Percentiles rank a stretch among this genome's conserved stretches.
phyloP scores from a whole-genome alignment of 2,113 vertebrate genomes.

The Rhea pennata region DNA sequence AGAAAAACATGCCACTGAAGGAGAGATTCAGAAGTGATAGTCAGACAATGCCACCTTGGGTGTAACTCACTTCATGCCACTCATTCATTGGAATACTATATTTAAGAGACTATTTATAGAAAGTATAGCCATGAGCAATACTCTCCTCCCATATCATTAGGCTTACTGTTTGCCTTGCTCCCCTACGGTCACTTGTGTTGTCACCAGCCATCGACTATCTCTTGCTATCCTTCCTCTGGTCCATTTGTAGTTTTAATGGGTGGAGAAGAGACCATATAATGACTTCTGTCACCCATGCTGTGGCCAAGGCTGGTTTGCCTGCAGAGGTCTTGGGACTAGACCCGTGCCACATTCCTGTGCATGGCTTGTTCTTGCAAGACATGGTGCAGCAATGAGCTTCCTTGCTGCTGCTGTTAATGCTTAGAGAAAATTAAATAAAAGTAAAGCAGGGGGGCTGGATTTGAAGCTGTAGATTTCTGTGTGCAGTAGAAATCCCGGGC shows the following conservation, averaged over 20 bases:
- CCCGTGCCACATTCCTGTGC: rapidly evolving
- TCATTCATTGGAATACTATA: neutral
- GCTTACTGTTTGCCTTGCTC: neutral
- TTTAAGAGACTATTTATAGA: neutral
- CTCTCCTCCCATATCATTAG: neutral
- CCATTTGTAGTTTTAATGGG: rapidly evolving
- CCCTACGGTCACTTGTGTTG: rapidly evolving
- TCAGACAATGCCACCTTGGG: neutral
- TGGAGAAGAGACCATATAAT: neutral
- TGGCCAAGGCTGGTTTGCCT: neutral
- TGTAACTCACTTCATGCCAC: neutral
- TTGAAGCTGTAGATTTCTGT: neutral
- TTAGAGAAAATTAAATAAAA: neutral
- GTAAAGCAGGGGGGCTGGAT: neutral
- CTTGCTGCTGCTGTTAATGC: neutral
- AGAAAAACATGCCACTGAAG: rapidly evolving
- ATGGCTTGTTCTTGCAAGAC: neutral
- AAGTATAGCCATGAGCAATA: neutral
- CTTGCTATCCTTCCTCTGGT: neutral
- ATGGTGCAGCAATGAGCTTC: neutral
- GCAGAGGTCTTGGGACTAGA: neutral
- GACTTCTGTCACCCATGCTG: neutral
- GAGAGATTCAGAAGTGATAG: neutral
- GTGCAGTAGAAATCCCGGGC: neutral
- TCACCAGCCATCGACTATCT: neutral